Base-by-base conservation (phyloP, 2,797 vertebrate genomes). In the Macrochelys suwanniensis region DNA sequence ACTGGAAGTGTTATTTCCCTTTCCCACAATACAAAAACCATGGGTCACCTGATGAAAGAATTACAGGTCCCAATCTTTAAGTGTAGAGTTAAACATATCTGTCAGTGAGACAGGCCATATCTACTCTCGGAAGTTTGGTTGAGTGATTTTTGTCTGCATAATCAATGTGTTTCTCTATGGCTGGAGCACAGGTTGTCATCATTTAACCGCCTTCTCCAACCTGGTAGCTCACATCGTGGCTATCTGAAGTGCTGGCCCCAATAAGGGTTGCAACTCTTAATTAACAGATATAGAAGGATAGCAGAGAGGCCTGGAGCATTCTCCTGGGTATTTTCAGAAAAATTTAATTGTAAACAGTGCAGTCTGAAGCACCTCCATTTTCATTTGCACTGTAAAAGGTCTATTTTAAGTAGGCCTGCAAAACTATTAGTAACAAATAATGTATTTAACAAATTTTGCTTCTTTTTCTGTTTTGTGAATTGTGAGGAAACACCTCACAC, bases 401-500 rank as follows among this genome's bases (percentile, higher is more conserved):
- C 59, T 50, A 2, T 95, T 94, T 92, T 83, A 92, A 93, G 94
- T 89, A 79, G 56, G 26, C 15, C 6, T 50, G n/a, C 0, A 79
- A 84, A 93, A 68, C 68, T 87, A 93, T 80, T 79, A 79, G 33
- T 71, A 95, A 76, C n/a, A 86, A 93, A 78, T 0, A 2, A 57
- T 88, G 92, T 84, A 89, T 87, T 33, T 89, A 90, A 96, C 84
- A 81, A 59, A 23, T 86, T 95, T 92, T 95, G 59, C 85, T 90
- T 92, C 78, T 89, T 86, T 93, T 87, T 91, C 65, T 91, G 12
- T 49, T n/a, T 51, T 80, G 78, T 53, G 65, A n/a, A 80, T 19
- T 53, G 4, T 51, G 19, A 61, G 31, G 89, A 37, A 37, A 28
- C 65, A 37, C 16, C 15, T 21, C 33, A 71, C 17, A 19, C 19